Evolutionary conservation across 2,888 invertebrate species (phyloP).

Genomic region (Lithophane socia): DNA sequence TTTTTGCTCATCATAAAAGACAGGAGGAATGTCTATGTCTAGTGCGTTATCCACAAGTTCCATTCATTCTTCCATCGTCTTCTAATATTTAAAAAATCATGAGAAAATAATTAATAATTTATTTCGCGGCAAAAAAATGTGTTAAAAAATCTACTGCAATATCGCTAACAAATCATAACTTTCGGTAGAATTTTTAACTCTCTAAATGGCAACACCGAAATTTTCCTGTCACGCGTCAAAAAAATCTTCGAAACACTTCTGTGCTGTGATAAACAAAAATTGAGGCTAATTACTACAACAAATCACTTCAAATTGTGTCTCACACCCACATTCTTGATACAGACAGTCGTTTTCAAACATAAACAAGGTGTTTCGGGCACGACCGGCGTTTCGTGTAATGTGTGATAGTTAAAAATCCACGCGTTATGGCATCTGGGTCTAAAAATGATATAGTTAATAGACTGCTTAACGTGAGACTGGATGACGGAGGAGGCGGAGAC

Average conservation of each 20-base stretch:
- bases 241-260: conserved; percentile 55
- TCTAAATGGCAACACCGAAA: conserved; percentile 43
- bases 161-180: background rate
- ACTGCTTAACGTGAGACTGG: conserved; percentile 81
- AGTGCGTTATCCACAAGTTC: background rate
- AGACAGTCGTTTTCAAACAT: conserved; percentile 45
- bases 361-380: conserved; percentile 51
- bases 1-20: background rate
- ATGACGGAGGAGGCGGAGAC: conserved; percentile 80
- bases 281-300: conserved; percentile 67
- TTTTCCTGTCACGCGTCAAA: conserved; percentile 67
- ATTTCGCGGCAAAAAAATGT: background rate
- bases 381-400: conserved; percentile 75
- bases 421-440: conserved; percentile 85
- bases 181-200: conserved; percentile 15
- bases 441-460: conserved; percentile 86
- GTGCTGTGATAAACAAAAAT: conserved; percentile 71
- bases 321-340: conserved; percentile 44
- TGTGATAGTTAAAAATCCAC: conserved; percentile 66
- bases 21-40: background rate
- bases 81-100: background rate
- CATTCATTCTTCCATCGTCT: background rate
- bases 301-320: conserved; percentile 64
- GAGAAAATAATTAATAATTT: background rate
- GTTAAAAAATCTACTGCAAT: background rate